These are phyloP conservation scores for Orthochromis indermauri DNA, from an alignment of 2,113 vertebrate species.

Conservation along the genomic window DNA sequence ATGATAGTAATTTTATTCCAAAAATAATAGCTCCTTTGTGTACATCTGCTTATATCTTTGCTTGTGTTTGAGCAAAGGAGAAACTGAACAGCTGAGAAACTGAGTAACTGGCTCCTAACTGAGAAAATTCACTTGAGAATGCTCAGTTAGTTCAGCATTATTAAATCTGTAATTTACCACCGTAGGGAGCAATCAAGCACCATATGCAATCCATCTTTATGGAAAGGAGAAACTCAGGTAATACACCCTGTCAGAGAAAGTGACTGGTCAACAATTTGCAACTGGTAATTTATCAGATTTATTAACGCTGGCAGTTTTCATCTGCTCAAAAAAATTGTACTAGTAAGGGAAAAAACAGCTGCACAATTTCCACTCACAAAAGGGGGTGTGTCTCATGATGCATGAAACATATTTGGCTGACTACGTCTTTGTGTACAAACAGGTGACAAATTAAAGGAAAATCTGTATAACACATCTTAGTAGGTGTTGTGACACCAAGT, in stretches of 20 bases:
- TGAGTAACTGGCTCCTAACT: background rate
- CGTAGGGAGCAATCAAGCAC: constrained; percentile 19
- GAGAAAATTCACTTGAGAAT: background rate
- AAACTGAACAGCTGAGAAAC: background rate
- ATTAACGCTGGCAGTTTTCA: constrained; percentile 42
- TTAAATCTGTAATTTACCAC: constrained; percentile 24
- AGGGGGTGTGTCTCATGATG: constrained; percentile 26
- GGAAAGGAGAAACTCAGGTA: constrained; percentile 12
- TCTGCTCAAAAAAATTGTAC: constrained; percentile 28
- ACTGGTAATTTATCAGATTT: constrained; percentile 53
- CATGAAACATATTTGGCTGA: constrained; percentile 46
- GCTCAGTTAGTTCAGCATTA: constrained; percentile 20
- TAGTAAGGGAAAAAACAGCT: constrained; percentile 47
- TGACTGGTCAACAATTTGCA: constrained; percentile 52
- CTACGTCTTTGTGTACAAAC: background rate
- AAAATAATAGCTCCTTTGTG: background rate
- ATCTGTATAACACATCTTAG: background rate
- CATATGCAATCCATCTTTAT: constrained; percentile 6
- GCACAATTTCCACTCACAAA: constrained; percentile 23
- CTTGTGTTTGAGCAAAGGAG: background rate
- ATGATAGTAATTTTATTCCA: background rate
- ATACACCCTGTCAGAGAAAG: constrained; percentile 20
- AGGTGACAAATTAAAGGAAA: background rate
- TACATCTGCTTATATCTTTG: background rate
- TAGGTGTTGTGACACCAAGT: background rate